These are phyloP conservation scores for Bombus fervidus DNA, from an alignment of 1,140 invertebrate genomes.

Conservation along the genomic window DNA sequence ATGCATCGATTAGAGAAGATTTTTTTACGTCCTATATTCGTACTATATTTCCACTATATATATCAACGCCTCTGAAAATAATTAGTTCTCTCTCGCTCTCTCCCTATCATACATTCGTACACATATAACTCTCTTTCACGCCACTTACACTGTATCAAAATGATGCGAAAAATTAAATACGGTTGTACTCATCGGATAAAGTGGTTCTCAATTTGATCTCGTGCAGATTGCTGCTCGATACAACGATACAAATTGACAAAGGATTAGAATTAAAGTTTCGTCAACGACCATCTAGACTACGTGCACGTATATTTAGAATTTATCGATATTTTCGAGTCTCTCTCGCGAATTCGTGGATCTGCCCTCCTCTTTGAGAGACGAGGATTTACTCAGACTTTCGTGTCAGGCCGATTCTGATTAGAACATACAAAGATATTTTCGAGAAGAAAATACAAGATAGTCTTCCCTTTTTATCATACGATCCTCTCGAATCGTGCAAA, in stretches of 20 bases:
- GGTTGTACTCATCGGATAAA: constrained; percentile 51
- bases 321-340: constrained; percentile 37
- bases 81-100: constrained; percentile 37
- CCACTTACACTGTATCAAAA: constrained; percentile 55
- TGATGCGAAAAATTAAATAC: constrained; percentile 60
- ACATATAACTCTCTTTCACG: background rate
- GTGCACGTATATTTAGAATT: constrained; percentile 55
- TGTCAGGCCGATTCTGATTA: background rate
- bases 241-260: constrained; percentile 67
- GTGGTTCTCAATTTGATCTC: constrained; percentile 40
- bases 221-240: constrained; percentile 33
- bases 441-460: background rate
- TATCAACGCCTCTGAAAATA: constrained; percentile 51
- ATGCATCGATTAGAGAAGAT: constrained; percentile 41
- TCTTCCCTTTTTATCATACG: background rate
- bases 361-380: background rate
- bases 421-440: constrained; percentile 12
- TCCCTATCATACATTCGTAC: background rate
- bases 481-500: background rate
- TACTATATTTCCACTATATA: constrained; percentile 24
- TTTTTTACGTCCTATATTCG: constrained; percentile 47
- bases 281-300: constrained; percentile 57
- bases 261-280: constrained; percentile 58
- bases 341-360: background rate
- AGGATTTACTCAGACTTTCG: background rate